Conservation (phyloP, 2,888 invertebrate species). For the Limnephilus marmoratus region DNA sequence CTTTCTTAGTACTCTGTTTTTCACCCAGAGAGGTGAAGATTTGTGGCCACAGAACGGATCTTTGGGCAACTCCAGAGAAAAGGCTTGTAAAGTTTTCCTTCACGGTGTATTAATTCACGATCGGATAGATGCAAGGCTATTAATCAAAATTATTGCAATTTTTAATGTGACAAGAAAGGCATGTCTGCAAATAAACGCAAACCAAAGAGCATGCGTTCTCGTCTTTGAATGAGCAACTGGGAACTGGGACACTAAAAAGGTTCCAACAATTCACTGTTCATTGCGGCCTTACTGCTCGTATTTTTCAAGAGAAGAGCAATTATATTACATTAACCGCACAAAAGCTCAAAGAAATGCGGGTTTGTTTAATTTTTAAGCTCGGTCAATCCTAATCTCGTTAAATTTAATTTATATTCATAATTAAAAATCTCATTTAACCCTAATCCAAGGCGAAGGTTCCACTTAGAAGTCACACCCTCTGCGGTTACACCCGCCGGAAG, state of each 20-base stretch:
- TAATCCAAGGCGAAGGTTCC: constrained; percentile 21
- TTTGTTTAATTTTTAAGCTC: background rate
- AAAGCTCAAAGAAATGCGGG: background rate
- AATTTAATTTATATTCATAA: constrained; percentile 33
- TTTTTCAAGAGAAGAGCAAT: background rate
- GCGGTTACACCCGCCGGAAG: constrained; percentile 31
- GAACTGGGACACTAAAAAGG: too few relatives aligned
- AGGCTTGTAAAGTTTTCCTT: too few relatives aligned
- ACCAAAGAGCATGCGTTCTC: background rate
- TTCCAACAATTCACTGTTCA: background rate
- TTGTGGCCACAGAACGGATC: too few relatives aligned
- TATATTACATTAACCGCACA: background rate
- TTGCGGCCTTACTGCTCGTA: background rate
- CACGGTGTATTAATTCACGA: too few relatives aligned
- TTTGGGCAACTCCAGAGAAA: too few relatives aligned
- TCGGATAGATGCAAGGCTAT: background rate
- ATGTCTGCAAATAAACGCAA: background rate
- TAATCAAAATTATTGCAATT: background rate
- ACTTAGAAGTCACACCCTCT: constrained; percentile 40
- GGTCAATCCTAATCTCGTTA: background rate
- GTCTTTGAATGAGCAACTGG: too few relatives aligned
- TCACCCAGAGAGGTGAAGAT: too few relatives aligned
- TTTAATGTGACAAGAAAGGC: background rate
- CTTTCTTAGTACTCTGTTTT: too few relatives aligned
- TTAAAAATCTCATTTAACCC: constrained; percentile 49